Conservation (phyloP, 2,797 vertebrate genomes). For the Micromesistius poutassou region DNA sequence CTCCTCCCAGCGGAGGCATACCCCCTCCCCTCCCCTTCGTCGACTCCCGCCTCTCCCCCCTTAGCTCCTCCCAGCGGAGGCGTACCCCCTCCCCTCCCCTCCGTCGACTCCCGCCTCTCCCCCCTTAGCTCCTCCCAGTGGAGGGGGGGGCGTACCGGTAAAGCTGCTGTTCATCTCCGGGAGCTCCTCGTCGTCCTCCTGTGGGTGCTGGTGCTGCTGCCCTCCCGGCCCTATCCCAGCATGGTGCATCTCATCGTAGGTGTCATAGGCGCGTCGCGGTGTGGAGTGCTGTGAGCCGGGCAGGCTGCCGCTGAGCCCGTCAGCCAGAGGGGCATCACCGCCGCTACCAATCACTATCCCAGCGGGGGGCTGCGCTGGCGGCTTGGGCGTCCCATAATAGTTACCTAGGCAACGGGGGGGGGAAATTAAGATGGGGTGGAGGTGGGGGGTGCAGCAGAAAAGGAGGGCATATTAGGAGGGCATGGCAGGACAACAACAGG, state of each 20-base stretch:
- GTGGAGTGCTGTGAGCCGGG: slow-evolving; percentile 89
- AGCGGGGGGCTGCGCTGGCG: slow-evolving; percentile 92
- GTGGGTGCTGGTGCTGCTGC: slow-evolving; percentile 77
- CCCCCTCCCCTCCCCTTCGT: no score
- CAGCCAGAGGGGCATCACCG: slow-evolving; percentile 89
- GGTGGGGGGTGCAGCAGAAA: slow-evolving; percentile 7
- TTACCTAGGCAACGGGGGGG: slow-evolving; percentile 87
- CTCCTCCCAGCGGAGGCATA: slow-evolving; percentile 54
- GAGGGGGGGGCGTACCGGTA: slow-evolving; percentile 89
- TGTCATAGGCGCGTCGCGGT: slow-evolving; percentile 91
- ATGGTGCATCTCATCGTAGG: slow-evolving; percentile 99
- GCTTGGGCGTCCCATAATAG: slow-evolving; percentile 99
- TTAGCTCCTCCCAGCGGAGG: slow-evolving; percentile 13
- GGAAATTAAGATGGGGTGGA: no score
- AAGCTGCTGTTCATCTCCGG: slow-evolving; percentile 99
- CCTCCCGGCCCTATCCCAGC: slow-evolving; percentile 94
- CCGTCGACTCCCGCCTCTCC: no score
- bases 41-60: slow-evolving; percentile 46
- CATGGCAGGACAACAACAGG: slow-evolving; percentile 4
- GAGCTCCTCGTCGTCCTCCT: slow-evolving; percentile 89
- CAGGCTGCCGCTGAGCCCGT: slow-evolving; percentile 76
- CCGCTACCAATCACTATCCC: slow-evolving; percentile 89
- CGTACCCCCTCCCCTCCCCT: slow-evolving; percentile 68
- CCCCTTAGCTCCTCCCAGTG: slow-evolving; percentile 14
- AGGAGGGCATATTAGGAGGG: slow-evolving; percentile 33